Evolutionary conservation across 2,888 invertebrate species (phyloP), one percentile per base, ranked within the genome.

Genomic region (Agriopis leucophaearia): DNA sequence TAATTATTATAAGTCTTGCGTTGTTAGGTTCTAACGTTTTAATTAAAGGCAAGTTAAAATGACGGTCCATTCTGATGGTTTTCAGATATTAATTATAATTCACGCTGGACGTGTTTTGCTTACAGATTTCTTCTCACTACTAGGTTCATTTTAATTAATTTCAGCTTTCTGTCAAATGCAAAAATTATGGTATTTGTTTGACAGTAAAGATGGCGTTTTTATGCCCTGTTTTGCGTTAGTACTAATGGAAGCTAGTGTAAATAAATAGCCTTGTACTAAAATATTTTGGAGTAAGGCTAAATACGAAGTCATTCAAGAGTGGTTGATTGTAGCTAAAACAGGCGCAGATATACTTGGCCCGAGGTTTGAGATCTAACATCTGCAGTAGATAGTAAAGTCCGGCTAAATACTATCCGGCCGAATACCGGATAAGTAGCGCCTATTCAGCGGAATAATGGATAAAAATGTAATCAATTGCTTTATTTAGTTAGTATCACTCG

Each of bases 31-130:
- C 58, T 38, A 40, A 56, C 62, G 12, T 56, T 63, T 63, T 55
- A 63, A 63, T 63, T 63, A 4, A 13, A 45, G 60, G 54, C 61
- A 54, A 55, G 40, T 56, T 35, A 40, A 56, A 62, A 55, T 48
- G 47, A 63, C 55, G 48, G 55, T 38, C 48, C 48, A 58, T 58
- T 48, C 38, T 48, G 58, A 58, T 58, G 58, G 47, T 58, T 58
- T 58, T 58, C 48, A 58, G 58, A 48, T 48, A 58, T 58, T 58
- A 38, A 48, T 58, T 58, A 48, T 16, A 48, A 48, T 58, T 38
- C 48, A 38, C 16, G 38, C 47, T 58, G 48, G 58, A 58, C 58
- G 58, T 48, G 58, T 48, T 58, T 38, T 38, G 58, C 47, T 42
- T 58, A 45, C 38, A 48, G 55, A 55, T 55, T 38, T 55, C 55